These are phyloP conservation scores for Callaeas wilsoni DNA, from an alignment of 2,113 vertebrate genomes.

Conservation along the genomic window DNA sequence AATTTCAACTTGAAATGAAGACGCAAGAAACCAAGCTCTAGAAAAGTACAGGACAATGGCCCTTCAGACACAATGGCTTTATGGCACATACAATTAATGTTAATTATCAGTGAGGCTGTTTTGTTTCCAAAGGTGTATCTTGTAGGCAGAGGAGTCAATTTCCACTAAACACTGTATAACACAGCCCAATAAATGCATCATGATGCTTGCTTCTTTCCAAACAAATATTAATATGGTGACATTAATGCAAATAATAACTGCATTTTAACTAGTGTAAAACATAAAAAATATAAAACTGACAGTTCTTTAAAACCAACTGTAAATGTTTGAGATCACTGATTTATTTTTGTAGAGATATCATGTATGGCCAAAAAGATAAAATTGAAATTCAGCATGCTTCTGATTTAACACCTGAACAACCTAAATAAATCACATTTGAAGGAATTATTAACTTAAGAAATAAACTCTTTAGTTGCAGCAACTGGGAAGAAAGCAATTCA, in stretches of 20 bases:
- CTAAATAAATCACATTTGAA: not conserved
- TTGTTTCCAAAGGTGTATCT: not conserved
- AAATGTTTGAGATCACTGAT: not conserved
- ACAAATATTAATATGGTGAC: not conserved
- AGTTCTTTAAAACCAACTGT: not conserved
- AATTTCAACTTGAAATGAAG: not conserved
- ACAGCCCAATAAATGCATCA: not conserved
- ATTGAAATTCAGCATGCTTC: not conserved
- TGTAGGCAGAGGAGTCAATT: not conserved
- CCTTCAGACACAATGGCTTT: not conserved
- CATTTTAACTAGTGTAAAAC: not conserved
- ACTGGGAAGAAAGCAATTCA: not conserved
- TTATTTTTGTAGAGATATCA: not conserved
- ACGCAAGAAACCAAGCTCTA: not conserved
- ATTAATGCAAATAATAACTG: not conserved
- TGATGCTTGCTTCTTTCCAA: not conserved
- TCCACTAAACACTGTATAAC: not conserved
- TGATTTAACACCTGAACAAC: not conserved
- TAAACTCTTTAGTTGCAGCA: not conserved
- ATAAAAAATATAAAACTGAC: not conserved
- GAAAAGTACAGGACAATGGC: not conserved
- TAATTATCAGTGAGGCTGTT: not conserved
- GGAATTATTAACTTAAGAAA: not conserved
- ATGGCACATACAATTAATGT: not conserved
- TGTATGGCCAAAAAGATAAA: not conserved